A percentile compares a stretch with the other conserved stretches of the same genome.
Conservation (phyloP, 2,113 vertebrate genomes). For the Excalfactoria chinensis region DNA sequence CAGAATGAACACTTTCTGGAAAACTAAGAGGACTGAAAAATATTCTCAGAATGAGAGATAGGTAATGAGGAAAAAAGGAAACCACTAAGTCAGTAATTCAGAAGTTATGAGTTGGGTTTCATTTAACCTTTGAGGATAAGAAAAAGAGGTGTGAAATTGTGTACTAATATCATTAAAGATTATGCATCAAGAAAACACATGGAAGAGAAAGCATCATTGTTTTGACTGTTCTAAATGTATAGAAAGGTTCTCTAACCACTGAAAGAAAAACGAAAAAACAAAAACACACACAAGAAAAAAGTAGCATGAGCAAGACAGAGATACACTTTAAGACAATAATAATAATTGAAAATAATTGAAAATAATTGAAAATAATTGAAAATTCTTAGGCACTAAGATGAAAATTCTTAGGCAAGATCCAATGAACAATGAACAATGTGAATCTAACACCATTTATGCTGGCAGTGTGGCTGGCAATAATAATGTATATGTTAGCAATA, state of each 20-base stretch:
- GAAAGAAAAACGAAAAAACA: not conserved
- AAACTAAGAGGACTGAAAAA: not conserved
- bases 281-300: not conserved
- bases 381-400: not conserved
- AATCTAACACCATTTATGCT: not conserved
- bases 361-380: no score
- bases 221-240: not conserved
- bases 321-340: not conserved
- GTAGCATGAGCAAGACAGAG: not conserved
- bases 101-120: not conserved
- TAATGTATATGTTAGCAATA: not conserved
- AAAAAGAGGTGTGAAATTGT: not conserved
- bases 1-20: not conserved
- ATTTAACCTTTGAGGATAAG: not conserved
- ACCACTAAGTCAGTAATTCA: not conserved
- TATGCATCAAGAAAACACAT: not conserved
- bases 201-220: not conserved
- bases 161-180: not conserved
- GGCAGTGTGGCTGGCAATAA: not conserved
- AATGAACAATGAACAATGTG: accelerated
- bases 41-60: not conserved
- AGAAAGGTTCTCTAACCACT: not conserved
- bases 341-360: no score
- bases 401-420: not conserved
- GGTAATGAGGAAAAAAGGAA: not conserved